Base-by-base conservation (phyloP, 1,140 invertebrate genomes). In the Chelonus insularis region DNA sequence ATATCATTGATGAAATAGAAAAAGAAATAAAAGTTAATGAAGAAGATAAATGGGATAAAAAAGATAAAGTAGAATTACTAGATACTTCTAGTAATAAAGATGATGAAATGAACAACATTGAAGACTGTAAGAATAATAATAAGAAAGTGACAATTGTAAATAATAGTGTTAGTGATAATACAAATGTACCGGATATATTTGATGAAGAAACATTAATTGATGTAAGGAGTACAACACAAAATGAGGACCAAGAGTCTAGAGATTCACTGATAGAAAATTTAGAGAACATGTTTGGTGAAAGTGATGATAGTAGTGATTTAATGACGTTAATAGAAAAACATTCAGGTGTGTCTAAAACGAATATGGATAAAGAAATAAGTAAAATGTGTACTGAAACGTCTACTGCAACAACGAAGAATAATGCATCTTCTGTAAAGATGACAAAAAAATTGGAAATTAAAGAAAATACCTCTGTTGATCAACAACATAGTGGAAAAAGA, bases 251-350 rank as follows among this genome's bases (percentile, higher is more conserved):
- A 9, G 65, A 69, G 48, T 72, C 74, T 0, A 69, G 70, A 47
- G 74, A 76, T 58, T 75, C 74, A 0, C 20, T 76, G 20, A 52
- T 76, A 18, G 73, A 73, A 62, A 68, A 75, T 18, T 68, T 76
- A 66, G 72, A 76, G 12, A 72, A 74, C 37, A 76, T 76, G 74
- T 76, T 76, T 58, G 73, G 74, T 29, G 74, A 76, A n/a, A 76
- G 74, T 23, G 73, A 76, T 4, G 74, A 76, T 18, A 76, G 72
- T 36, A 74, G 63, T 37, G 74, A 76, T 69, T 41, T 76, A 0
- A 74, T 66, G 41, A 68, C 67, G 4, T 55, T 76, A 12, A 76
- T 76, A 12, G 73, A 76, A 25, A 74, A 71, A 56, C 70, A 76
- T 63, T 75, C 74, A 1, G 70, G 68, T 12, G 43, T 72, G 37